phyloP scores from a whole-genome alignment of 2,888 invertebrate genomes.

The Acanthosoma haemorrhoidale region DNA sequence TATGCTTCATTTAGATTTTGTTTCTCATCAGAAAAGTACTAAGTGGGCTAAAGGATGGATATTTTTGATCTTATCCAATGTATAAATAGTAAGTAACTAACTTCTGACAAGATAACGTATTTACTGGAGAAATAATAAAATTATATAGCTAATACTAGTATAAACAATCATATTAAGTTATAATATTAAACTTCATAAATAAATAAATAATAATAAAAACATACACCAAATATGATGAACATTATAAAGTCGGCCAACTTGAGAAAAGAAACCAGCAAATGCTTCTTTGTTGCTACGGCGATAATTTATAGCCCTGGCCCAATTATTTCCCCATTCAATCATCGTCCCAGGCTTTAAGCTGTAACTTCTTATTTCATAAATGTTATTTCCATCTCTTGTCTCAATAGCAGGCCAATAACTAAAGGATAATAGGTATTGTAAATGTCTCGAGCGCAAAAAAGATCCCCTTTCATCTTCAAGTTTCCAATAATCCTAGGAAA shows the following conservation, averaged over 20 bases:
- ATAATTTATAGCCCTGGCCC: constrained; percentile 91
- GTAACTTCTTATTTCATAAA: constrained; percentile 91
- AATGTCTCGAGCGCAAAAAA: constrained; percentile 75
- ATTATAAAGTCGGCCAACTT: constrained; percentile 91
- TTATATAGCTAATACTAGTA: no score
- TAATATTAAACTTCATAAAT: no score
- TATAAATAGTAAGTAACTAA: no score
- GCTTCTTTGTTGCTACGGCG: constrained; percentile 89
- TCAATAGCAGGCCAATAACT: constrained; percentile 92
- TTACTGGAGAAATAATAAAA: no score
- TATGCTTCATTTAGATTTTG: no score
- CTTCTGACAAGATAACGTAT: no score
- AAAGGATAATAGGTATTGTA: constrained; percentile 90
- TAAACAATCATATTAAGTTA: no score
- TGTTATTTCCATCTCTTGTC: constrained; percentile 65
- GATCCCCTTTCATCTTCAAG: constrained; percentile 71
- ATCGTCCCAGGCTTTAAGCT: constrained; percentile 96
- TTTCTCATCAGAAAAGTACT: no score
- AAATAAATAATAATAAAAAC: no score
- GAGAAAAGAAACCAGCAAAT: constrained; percentile 96
- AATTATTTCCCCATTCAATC: constrained; percentile 99
- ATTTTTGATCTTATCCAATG: no score
- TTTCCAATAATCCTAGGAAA: constrained; percentile 61
- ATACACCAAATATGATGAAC: constrained; percentile 99
- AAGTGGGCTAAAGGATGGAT: no score